These are phyloP conservation scores for Isoperla grammatica DNA, from an alignment of 2,888 invertebrate genomes.

Conservation along the genomic window DNA sequence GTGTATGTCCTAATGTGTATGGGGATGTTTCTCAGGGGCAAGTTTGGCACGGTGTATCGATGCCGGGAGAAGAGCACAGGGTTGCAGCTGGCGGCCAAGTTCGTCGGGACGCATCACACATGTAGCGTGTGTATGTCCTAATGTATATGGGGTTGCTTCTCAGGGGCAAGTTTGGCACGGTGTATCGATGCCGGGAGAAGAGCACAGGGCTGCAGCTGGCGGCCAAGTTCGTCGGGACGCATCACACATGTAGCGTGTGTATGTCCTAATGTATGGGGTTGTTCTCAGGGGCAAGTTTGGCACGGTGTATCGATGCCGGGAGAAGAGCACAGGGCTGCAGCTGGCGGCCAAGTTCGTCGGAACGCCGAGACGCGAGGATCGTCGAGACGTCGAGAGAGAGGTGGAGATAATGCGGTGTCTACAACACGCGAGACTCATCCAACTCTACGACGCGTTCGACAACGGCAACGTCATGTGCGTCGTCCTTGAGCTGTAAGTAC, in stretches of 20 bases:
- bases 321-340: constrained; percentile 70
- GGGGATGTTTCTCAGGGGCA: constrained; percentile 64
- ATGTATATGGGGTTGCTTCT: too few species aligned
- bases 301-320: constrained; percentile 87
- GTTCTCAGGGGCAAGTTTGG: constrained; percentile 87
- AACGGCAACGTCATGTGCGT: constrained; percentile 92
- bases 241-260: too few species aligned
- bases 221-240: constrained; percentile 87
- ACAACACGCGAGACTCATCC: constrained; percentile 92
- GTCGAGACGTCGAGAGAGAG: constrained; percentile 88
- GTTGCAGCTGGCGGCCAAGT: constrained; percentile 84
- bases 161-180: constrained; percentile 98
- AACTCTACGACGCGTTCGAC: constrained; percentile 96
- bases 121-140: too few species aligned
- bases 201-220: constrained; percentile 74
- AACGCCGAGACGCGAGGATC: constrained; percentile 77
- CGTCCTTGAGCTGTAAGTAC: constrained; percentile 92
- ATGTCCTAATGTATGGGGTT: too few species aligned
- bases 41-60: constrained; percentile 94
- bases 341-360: constrained; percentile 92
- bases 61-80: constrained; percentile 81
- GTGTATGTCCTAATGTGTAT: too few species aligned
- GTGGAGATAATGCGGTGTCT: constrained; percentile 94
- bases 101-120: constrained; percentile 81
- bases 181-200: constrained; percentile 87